Percentiles rank a stretch among this genome's conserved stretches.
phyloP scores from a whole-genome alignment of 2,113 vertebrate genomes.

The Scolopax mira region DNA sequence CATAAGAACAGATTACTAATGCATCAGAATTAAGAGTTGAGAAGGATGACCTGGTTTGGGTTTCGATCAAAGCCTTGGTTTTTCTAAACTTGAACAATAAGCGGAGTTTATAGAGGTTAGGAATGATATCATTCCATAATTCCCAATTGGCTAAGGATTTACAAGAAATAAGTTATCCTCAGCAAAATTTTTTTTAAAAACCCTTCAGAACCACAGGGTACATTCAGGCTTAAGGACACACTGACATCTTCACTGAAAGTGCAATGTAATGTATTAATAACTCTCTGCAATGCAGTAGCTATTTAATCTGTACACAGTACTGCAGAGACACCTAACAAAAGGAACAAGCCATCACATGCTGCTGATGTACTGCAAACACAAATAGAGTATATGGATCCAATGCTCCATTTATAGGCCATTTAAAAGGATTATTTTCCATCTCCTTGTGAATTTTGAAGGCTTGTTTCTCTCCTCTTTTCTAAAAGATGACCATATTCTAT shows the following conservation, averaged over 20 bases:
- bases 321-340: conserved; percentile 58
- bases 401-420: not conserved
- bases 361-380: conserved; percentile 36
- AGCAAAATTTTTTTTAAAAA: not conserved
- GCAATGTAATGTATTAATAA: conserved; percentile 33
- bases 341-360: conserved; percentile 22
- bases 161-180: not conserved
- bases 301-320: conserved; percentile 39
- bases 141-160: not conserved
- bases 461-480: not conserved
- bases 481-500: not conserved
- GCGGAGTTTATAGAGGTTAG: not conserved
- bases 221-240: conserved; percentile 25
- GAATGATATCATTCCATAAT: not conserved
- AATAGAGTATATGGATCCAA: not conserved
- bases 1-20: not conserved
- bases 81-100: not conserved
- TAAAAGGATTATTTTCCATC: not conserved
- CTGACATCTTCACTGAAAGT: conserved; percentile 37
- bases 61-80: not conserved
- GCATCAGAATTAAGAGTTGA: not conserved
- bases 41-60: not conserved
- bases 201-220: not conserved
- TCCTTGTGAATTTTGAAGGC: not conserved
- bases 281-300: conserved; percentile 60